phyloP scores from a whole-genome alignment of 2,888 invertebrate species.

The Oasisia sp. region DNA sequence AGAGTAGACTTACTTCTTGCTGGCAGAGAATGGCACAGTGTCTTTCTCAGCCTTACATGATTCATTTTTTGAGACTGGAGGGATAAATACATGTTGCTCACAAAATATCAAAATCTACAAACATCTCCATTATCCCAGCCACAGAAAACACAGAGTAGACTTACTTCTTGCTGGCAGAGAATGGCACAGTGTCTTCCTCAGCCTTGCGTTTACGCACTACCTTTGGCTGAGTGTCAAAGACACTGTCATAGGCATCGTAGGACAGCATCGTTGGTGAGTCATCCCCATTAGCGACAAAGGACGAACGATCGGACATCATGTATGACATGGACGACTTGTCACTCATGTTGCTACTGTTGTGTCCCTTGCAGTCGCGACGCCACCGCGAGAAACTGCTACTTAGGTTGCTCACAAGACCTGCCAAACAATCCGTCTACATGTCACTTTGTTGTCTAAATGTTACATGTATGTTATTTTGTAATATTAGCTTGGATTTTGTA shows the following conservation, averaged over 20 bases:
- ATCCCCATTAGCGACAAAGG: not conserved
- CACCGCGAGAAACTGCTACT: slow-evolving; percentile 59
- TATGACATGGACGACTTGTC: slow-evolving; percentile 35
- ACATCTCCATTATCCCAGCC: too few relatives aligned
- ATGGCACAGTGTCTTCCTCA: slow-evolving; percentile 34
- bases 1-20: slow-evolving; percentile 32
- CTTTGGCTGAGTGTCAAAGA: slow-evolving; percentile 22
- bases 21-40: slow-evolving; percentile 36
- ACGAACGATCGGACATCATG: slow-evolving; percentile 17
- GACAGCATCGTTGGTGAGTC: not conserved
- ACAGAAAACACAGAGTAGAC: not conserved
- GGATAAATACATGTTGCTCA: too few relatives aligned
- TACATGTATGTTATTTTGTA: not conserved
- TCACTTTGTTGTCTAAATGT: not conserved
- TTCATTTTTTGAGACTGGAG: too few relatives aligned
- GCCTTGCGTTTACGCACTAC: slow-evolving; percentile 38
- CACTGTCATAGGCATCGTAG: not conserved
- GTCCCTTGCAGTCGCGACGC: slow-evolving; percentile 40
- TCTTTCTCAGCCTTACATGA: slow-evolving; percentile 37
- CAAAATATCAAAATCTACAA: too few relatives aligned
- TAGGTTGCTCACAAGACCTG: slow-evolving; percentile 60
- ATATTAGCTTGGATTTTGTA: too few relatives aligned
- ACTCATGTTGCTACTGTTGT: slow-evolving; percentile 37
- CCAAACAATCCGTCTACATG: not conserved
- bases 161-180: slow-evolving; percentile 38